These are phyloP conservation scores for Eumacrocentrus americanus DNA, from an alignment of 2,888 invertebrate genomes.

Conservation along the genomic window DNA sequence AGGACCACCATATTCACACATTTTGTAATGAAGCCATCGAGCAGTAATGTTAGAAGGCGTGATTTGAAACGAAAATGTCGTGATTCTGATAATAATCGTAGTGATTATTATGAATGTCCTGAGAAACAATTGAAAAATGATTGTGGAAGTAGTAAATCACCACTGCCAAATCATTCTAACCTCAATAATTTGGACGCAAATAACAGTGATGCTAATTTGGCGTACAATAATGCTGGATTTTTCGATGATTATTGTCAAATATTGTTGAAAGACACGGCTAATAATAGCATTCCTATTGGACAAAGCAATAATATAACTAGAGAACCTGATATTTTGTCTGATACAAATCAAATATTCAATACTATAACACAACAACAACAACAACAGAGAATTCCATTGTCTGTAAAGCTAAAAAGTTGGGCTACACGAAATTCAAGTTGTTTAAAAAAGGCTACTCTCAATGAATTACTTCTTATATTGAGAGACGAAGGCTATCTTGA, in stretches of 20 bases:
- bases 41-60: no score
- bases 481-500: conserved; percentile 19
- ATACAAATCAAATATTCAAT: neutral
- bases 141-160: neutral
- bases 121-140: neutral
- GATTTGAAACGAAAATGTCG: neutral
- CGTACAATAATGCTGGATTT: conserved; percentile 7
- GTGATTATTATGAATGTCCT: neutral
- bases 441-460: neutral
- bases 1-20: no score
- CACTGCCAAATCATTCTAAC: neutral
- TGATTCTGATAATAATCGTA: neutral
- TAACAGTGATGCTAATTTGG: neutral
- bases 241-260: conserved; percentile 19
- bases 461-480: conserved; percentile 8
- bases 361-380: neutral
- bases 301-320: neutral
- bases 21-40: no score
- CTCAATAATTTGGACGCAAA: conserved; percentile 11
- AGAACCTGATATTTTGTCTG: conserved; percentile 1
- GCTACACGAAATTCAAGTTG: neutral
- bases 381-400: neutral
- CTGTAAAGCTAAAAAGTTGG: conserved; percentile 4
- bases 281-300: conserved; percentile 2
- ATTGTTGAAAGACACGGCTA: conserved; percentile 8